Percentiles rank a stretch among this genome's conserved stretches.
These are phyloP conservation scores for Nymphalis polychloros DNA, from an alignment of 2,888 invertebrate species.

Conservation along the genomic window DNA sequence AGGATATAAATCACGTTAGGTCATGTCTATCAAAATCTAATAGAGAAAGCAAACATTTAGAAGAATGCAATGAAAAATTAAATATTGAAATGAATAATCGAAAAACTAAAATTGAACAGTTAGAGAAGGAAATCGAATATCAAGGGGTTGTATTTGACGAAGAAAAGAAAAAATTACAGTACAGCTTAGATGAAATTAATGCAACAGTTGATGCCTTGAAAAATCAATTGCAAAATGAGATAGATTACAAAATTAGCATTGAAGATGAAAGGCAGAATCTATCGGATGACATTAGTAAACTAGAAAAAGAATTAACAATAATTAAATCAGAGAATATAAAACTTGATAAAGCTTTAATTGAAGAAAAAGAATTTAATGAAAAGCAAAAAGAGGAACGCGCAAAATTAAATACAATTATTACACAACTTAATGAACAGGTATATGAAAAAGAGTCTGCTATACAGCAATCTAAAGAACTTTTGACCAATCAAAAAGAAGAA, in stretches of 20 bases:
- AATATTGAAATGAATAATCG: conserved; percentile 51
- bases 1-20: conserved; percentile 51
- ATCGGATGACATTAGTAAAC: conserved; percentile 21
- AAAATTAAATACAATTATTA: conserved; percentile 43
- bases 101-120: conserved; percentile 47
- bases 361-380: conserved; percentile 43
- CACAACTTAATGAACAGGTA: conserved; percentile 41
- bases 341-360: conserved; percentile 15
- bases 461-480: conserved; percentile 40
- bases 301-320: conserved; percentile 22
- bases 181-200: conserved; percentile 56
- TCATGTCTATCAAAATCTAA: conserved; percentile 44
- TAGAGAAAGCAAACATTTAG: conserved; percentile 48
- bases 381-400: conserved; percentile 41
- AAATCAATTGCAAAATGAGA: conserved; percentile 60
- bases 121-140: conserved; percentile 53
- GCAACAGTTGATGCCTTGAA: conserved; percentile 55
- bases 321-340: conserved; percentile 17
- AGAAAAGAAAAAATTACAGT: conserved; percentile 51
- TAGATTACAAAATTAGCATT: conserved; percentile 53
- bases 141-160: conserved; percentile 47
- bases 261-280: conserved; percentile 49
- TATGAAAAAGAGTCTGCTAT: conserved; percentile 44
- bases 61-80: conserved; percentile 49
- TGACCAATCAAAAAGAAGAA: conserved; percentile 40